Percentiles rank a stretch among this genome's conserved stretches.
Evolutionary conservation across 2,797 vertebrate genomes (phyloP).

Genomic region (Labeo calbasu): DNA sequence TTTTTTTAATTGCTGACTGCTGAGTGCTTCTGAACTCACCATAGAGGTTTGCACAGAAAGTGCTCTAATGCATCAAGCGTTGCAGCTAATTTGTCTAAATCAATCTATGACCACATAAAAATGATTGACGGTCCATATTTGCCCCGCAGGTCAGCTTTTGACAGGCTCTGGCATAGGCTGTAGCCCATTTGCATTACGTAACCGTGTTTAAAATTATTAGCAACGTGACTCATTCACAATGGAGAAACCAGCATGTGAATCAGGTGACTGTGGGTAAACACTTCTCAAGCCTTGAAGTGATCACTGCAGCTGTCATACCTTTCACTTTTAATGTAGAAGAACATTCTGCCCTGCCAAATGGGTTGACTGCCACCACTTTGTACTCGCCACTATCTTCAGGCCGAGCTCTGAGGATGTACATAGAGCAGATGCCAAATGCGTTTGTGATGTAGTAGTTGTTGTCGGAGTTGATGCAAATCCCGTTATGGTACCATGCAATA

Average conservation of each 20-base stretch:
- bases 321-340: conserved; percentile 79
- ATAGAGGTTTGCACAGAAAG: conserved; percentile 9
- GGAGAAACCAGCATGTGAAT: conserved; percentile 27
- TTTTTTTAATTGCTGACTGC: neutral
- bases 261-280: conserved; percentile 25
- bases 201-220: conserved; percentile 16
- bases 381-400: conserved; percentile 81
- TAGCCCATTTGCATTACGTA: neutral
- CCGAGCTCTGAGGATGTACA: conserved; percentile 79
- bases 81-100: conserved; percentile 30
- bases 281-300: neutral
- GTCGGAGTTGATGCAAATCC: conserved; percentile 79
- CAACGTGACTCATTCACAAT: conserved; percentile 17
- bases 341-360: conserved; percentile 78
- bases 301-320: conserved; percentile 71
- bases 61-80: conserved; percentile 2
- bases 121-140: conserved; percentile 29
- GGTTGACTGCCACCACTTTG: conserved; percentile 82
- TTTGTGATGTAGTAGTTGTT: conserved; percentile 82
- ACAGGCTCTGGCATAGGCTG: conserved; percentile 29
- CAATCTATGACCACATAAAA: conserved; percentile 17
- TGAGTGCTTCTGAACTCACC: conserved; percentile 6
- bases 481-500: conserved; percentile 85
- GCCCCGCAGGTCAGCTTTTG: conserved; percentile 13
- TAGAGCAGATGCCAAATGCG: conserved; percentile 84